Evolutionary conservation across 2,113 vertebrate species (phyloP), one percentile per base, ranked within the genome.

Genomic region (Ramphastos sulfuratus): DNA sequence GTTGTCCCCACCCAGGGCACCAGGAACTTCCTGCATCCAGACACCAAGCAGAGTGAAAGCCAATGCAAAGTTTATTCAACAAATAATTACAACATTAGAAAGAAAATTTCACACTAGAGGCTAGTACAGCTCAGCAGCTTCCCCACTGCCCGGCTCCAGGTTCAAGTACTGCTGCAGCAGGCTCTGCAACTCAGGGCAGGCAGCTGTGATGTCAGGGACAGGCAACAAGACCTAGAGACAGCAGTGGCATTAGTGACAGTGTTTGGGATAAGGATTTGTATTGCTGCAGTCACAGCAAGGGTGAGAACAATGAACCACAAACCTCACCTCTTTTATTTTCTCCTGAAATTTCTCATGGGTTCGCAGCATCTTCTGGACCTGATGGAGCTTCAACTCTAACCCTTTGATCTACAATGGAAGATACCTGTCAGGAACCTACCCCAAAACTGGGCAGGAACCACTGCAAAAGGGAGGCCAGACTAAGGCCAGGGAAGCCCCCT

Each of bases 121-220:
- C 55, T 56, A 56, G 14, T 28, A 56, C 28, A 30, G 15, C 27
- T 56, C 55, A 9, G 28, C 28, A 56, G 27, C 55, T 56, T 30
- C 55, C 63, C 83, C 30, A 25, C 12, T 11, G 71, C 6, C 54
- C 33, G 18, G 66, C 87, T 88, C 93, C 87, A 95, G 72, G 30
- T 65, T 64, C 39, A 95, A 35, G 52, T 74, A 96, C 10, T 19
- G 18, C 14, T 20, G 18, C 76, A 97, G 55, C 77, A 98, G 85
- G 75, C 65, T 79, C 10, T 76, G 95, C 46, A 97, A 31, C 61
- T 98, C 96, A 44, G 93, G 90, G 78, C 95, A 97, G 33, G 27
- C 28, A 2, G 13, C 61, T 27, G 97, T 85, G 3, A 88, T 90
- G 0, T 69, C 64, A 0, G 92, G 93, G 27, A 92, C 4, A 0